Evolutionary conservation across 2,797 vertebrate species (phyloP).

Genomic region (Epinephelus awoara): DNA sequence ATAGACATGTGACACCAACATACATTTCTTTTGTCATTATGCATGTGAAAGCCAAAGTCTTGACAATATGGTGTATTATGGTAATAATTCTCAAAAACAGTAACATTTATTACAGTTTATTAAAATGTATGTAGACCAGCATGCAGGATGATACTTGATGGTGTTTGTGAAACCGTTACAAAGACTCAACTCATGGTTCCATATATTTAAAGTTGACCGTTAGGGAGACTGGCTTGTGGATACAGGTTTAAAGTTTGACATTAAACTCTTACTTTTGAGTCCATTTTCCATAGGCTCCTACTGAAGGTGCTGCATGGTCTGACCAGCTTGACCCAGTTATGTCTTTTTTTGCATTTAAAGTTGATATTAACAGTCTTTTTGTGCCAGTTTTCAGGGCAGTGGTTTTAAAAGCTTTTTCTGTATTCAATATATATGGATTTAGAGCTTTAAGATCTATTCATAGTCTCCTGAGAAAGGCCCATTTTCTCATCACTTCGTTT

Average conservation of each 20-base stretch:
- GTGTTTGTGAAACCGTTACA: background rate
- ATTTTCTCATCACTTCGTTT: background rate
- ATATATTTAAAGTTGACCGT: background rate
- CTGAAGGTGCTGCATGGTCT: background rate
- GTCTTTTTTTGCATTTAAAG: background rate
- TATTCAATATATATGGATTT: too few relatives aligned
- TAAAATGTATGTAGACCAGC: background rate
- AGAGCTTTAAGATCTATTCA: background rate
- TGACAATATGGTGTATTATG: background rate
- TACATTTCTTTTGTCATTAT: background rate
- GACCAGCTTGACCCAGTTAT: background rate
- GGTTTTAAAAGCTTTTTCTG: background rate
- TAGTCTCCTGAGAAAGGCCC: background rate
- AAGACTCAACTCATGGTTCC: background rate
- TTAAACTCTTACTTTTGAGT: background rate
- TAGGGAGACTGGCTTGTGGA: background rate
- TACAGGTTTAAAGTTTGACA: conserved; percentile 11
- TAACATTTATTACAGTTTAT: background rate
- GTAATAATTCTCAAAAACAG: background rate
- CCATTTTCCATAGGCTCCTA: background rate
- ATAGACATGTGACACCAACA: background rate
- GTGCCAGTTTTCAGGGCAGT: background rate
- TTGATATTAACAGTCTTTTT: background rate
- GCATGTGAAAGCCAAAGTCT: too few relatives aligned
- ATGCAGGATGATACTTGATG: background rate